These are phyloP conservation scores for Euborellia annulipes DNA, from an alignment of 1,140 invertebrate species.

Conservation along the genomic window DNA sequence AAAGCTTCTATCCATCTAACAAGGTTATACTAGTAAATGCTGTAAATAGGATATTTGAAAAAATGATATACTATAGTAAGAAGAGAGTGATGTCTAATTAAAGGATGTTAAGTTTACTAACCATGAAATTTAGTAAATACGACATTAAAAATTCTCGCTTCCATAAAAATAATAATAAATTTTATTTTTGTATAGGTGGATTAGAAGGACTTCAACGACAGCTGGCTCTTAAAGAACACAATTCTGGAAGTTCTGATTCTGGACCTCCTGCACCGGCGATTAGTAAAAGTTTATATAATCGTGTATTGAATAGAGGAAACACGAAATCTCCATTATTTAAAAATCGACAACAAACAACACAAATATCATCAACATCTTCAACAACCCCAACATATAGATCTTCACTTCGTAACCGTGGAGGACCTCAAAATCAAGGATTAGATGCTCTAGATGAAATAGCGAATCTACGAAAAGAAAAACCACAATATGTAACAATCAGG, in stretches of 20 bases:
- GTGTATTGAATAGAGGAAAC: conserved; percentile 33
- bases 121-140: too few species aligned
- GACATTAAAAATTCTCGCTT: too few species aligned
- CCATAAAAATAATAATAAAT: too few species aligned
- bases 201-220: conserved; percentile 68
- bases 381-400: conserved; percentile 1
- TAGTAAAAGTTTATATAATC: conserved; percentile 55
- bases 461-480: conserved; percentile 32
- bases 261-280: conserved; percentile 28
- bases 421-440: conserved; percentile 55
- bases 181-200: conserved; percentile 34
- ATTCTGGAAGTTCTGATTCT: conserved; percentile 32
- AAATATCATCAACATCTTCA: conserved; percentile 1
- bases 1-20: too few species aligned
- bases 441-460: conserved; percentile 26
- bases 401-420: conserved; percentile 23
- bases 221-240: conserved; percentile 38
- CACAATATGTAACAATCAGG: conserved; percentile 37
- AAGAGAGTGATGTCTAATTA: too few species aligned
- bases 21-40: too few species aligned
- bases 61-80: too few species aligned
- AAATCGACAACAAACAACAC: conserved; percentile 9
- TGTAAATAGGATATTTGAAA: too few species aligned
- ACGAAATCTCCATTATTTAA: conserved; percentile 1
- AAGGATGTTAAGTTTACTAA: too few species aligned